Percentiles rank a stretch among this genome's conserved stretches.
Evolutionary conservation across 2,113 vertebrate species (phyloP).

Genomic region (Vireo altiloquus): DNA sequence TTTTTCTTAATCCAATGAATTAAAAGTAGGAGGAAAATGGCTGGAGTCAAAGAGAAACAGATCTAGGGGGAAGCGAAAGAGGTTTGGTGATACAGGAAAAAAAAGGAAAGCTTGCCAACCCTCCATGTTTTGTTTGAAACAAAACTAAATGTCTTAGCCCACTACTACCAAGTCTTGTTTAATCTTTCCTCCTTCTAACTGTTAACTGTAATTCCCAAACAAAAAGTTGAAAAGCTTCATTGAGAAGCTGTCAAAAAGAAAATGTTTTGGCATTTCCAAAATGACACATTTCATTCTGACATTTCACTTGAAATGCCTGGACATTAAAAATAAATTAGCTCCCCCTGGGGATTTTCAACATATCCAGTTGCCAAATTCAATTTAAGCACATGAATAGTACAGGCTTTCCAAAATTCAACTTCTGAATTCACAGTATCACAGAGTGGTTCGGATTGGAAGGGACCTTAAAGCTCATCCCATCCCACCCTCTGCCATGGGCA

Average conservation of each 20-base stretch:
- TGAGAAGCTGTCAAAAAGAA: conserved; percentile 36
- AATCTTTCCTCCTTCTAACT: conserved; percentile 6
- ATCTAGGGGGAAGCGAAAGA: neutral
- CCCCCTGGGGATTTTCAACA: neutral
- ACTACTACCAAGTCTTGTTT: neutral
- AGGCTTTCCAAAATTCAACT: neutral
- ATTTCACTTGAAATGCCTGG: conserved; percentile 31
- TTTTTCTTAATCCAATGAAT: neutral
- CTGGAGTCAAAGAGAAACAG: neutral
- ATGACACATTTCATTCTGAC: conserved; percentile 37
- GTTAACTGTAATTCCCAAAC: neutral
- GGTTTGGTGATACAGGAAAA: accelerated
- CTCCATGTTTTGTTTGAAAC: neutral
- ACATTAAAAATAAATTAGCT: conserved; percentile 48
- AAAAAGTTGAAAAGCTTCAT: conserved; percentile 25
- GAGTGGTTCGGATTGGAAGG: neutral
- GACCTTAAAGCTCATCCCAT: neutral
- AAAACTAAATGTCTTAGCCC: neutral
- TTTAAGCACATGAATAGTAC: neutral
- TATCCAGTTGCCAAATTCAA: conserved; percentile 24
- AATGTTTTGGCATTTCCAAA: conserved; percentile 47
- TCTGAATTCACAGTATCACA: neutral
- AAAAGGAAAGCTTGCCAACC: neutral
- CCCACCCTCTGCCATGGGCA: neutral
- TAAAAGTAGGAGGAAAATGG: neutral